Conservation (phyloP, 2,797 vertebrate species). For the Cryptoprocta ferox region DNA sequence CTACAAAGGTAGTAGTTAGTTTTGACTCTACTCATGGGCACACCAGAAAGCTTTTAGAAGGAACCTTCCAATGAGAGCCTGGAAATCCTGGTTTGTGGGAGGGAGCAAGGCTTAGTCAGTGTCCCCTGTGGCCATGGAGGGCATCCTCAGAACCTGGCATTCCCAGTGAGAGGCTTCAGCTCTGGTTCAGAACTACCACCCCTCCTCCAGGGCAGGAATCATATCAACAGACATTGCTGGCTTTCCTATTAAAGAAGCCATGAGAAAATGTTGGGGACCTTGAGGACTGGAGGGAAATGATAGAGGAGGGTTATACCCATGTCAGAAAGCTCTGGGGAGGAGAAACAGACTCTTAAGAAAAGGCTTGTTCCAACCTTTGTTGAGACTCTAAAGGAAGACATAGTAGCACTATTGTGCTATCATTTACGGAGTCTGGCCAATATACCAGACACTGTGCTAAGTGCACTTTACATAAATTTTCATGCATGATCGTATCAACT, state of each 20-base stretch:
- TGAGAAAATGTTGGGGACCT: conserved; percentile 43
- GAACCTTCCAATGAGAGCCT: background rate
- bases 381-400: background rate
- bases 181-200: background rate
- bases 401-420: background rate
- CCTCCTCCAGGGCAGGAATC: background rate
- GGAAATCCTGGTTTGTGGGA: background rate
- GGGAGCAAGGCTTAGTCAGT: background rate
- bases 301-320: background rate
- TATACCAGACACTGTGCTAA: background rate
- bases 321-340: background rate
- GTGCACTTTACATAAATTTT: background rate
- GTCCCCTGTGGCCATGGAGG: background rate
- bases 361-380: background rate
- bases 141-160: background rate
- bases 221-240: background rate
- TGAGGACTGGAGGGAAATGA: background rate
- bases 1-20: background rate
- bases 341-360: background rate
- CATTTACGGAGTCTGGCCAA: background rate
- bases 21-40: background rate
- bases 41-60: background rate
- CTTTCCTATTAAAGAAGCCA: conserved; percentile 38
- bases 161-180: background rate
- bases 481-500: background rate